A percentile compares a stretch with the other conserved stretches of the same genome.
Evolutionary conservation across 2,888 invertebrate genomes (phyloP).

Genomic region (Pecten maximus): DNA sequence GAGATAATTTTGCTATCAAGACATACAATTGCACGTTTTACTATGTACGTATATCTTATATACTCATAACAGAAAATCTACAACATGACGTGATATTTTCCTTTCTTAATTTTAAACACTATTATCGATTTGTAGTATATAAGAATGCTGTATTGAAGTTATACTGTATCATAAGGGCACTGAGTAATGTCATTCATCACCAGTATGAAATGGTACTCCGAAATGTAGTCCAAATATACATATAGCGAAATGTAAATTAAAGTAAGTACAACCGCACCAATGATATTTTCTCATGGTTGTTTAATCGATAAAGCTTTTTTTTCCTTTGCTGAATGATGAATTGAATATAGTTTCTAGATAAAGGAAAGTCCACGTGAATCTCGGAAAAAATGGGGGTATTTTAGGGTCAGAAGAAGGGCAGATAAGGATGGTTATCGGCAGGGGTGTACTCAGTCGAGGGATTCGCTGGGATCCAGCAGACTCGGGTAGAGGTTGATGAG

Average conservation of each 20-base stretch:
- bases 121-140: no score
- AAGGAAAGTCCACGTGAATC: constrained; percentile 29
- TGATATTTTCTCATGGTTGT: background rate
- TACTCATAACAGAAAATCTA: no score
- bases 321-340: constrained; percentile 18
- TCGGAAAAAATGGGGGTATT: background rate
- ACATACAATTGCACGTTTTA: no score
- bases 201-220: background rate
- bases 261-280: background rate
- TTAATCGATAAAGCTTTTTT: background rate
- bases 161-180: no score
- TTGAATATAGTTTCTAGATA: constrained; percentile 9
- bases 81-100: no score
- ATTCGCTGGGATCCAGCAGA: background rate
- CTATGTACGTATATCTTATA: no score
- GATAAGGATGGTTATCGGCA: constrained; percentile 12
- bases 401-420: constrained; percentile 18
- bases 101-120: no score
- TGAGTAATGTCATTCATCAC: background rate
- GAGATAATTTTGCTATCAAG: no score
- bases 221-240: background rate
- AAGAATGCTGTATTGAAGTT: no score
- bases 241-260: background rate
- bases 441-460: background rate
- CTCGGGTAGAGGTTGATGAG: background rate